Percentiles rank a stretch among this genome's conserved stretches.
phyloP scores from a whole-genome alignment of 2,797 vertebrate genomes.

The Anas georgica region DNA sequence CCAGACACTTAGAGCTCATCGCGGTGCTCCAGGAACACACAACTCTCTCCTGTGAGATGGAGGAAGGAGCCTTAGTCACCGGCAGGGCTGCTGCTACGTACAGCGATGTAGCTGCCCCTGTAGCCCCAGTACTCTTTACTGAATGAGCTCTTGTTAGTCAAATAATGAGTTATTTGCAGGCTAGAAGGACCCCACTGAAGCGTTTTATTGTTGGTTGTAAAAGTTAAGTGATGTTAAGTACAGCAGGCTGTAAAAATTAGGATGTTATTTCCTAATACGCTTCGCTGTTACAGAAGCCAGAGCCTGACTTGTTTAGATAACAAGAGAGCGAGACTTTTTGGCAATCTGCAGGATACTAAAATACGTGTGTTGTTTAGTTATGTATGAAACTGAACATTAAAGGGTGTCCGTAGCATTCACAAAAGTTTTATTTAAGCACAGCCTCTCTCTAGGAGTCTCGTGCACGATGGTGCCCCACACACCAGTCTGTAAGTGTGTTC shows the following conservation, averaged over 20 bases:
- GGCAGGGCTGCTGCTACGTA: neutral
- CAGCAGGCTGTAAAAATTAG: conserved; percentile 9
- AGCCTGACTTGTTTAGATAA: neutral
- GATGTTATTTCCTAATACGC: neutral
- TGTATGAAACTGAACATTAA: neutral
- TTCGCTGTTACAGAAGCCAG: neutral
- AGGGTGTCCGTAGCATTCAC: neutral
- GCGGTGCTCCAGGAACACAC: neutral
- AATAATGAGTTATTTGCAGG: neutral
- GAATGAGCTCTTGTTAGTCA: neutral
- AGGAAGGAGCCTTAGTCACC: neutral
- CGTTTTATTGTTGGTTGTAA: conserved; percentile 22
- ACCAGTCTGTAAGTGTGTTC: accelerated
- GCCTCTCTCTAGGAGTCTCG: neutral
- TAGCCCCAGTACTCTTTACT: neutral
- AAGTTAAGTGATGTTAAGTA: conserved; percentile 46
- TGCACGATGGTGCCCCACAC: neutral
- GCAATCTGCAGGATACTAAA: neutral
- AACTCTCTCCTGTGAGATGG: neutral
- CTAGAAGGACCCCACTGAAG: neutral
- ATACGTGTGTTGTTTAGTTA: neutral
- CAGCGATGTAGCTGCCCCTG: neutral
- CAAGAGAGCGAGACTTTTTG: neutral
- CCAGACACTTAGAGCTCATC: neutral
- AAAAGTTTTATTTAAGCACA: neutral